Conservation (phyloP, 2,113 vertebrate species). For the Dipodomys merriami region DNA sequence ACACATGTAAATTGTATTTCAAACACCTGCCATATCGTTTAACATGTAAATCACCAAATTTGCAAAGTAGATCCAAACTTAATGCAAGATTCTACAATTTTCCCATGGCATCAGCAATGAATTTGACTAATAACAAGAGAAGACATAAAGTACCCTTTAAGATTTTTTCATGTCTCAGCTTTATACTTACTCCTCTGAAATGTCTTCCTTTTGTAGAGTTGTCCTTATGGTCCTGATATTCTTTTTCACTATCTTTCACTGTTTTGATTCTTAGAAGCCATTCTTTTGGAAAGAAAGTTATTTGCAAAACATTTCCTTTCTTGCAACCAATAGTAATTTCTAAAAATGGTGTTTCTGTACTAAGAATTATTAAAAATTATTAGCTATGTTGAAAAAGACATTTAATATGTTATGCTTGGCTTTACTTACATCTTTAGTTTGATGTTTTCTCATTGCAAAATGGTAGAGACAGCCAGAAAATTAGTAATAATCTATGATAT, state of each 20-base stretch:
- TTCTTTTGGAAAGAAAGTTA: background rate
- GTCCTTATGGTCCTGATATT: background rate
- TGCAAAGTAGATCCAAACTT: background rate
- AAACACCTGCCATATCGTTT: background rate
- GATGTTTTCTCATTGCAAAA: constrained; percentile 40
- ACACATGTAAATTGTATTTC: background rate
- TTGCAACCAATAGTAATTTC: background rate
- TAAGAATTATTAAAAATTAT: background rate
- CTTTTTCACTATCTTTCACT: background rate
- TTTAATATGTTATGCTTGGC: background rate
- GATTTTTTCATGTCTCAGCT: background rate
- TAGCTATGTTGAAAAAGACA: background rate
- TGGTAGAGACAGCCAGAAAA: background rate
- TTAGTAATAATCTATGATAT: constrained; percentile 55
- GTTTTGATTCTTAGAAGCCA: background rate
- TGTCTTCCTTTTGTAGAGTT: background rate
- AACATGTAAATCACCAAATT: background rate
- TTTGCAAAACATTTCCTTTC: background rate
- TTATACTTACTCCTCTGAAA: background rate
- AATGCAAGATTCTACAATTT: background rate
- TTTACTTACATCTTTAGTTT: constrained; percentile 8
- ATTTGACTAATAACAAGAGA: background rate
- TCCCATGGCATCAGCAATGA: background rate
- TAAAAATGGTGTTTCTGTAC: background rate
- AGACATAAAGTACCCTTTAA: background rate